Evolutionary conservation across 1,140 invertebrate genomes (phyloP).

Genomic region (Achroia grisella): DNA sequence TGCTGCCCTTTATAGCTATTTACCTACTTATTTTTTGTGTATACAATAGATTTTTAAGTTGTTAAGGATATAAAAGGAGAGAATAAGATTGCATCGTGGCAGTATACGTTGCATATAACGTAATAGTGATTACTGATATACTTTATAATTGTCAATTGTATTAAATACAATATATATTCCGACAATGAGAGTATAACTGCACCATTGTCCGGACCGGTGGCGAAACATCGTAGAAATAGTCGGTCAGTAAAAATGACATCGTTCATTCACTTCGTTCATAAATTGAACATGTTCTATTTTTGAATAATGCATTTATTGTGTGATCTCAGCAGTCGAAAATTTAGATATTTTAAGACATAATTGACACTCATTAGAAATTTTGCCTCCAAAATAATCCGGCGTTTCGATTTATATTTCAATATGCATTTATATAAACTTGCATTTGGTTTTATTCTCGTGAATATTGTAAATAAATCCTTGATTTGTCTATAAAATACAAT

Average conservation of each 20-base stretch:
- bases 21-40: constrained; percentile 31
- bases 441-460: too few species aligned
- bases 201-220: constrained; percentile 46
- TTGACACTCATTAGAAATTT: too few species aligned
- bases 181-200: constrained; percentile 30
- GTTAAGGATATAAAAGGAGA: constrained; percentile 64
- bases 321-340: constrained; percentile 49
- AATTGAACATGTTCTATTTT: constrained; percentile 15
- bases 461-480: too few species aligned
- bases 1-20: constrained; percentile 25
- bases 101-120: constrained; percentile 53
- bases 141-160: constrained; percentile 59
- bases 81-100: constrained; percentile 67
- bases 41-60: constrained; percentile 36
- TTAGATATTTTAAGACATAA: too few species aligned
- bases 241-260: constrained; percentile 12
- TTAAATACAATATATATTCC: constrained; percentile 59
- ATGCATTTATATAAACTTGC: too few species aligned
- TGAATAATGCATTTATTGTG: constrained; percentile 62
- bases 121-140: constrained; percentile 40
- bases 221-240: constrained; percentile 39
- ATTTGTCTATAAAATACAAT: too few species aligned
- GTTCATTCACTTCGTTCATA: constrained; percentile 17
- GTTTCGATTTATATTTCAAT: too few species aligned
- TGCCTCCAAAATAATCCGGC: too few species aligned